These are phyloP conservation scores for Trissolcus japonicus DNA, from an alignment of 2,888 invertebrate genomes.

Conservation along the genomic window DNA sequence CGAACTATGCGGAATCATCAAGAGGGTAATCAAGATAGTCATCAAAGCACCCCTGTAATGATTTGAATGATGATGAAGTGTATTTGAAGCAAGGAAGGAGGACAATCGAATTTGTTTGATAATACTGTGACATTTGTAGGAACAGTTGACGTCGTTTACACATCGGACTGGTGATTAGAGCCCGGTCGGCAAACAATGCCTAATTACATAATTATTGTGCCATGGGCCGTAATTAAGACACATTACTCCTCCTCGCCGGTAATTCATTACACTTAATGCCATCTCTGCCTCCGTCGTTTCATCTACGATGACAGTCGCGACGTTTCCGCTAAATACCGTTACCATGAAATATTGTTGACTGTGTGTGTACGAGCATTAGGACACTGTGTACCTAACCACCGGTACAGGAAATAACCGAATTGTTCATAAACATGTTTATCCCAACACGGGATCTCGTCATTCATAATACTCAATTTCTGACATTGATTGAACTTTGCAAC, in stretches of 20 bases:
- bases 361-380: conserved; percentile 20
- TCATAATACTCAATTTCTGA: conserved; percentile 37
- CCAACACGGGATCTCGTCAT: conserved; percentile 40
- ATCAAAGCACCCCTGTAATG: conserved; percentile 22
- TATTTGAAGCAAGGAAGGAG: conserved; percentile 45
- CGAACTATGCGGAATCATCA: not conserved
- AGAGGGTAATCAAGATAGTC: conserved; percentile 8
- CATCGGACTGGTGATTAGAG: conserved; percentile 56
- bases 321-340: conserved; percentile 70
- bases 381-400: conserved; percentile 45
- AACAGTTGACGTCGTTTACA: conserved; percentile 53
- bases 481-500: conserved; percentile 34
- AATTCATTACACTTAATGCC: conserved; percentile 75
- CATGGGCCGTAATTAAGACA: conserved; percentile 73
- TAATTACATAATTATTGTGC: conserved; percentile 75
- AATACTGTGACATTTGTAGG: conserved; percentile 52
- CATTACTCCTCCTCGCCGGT: conserved; percentile 72
- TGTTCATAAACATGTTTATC: conserved; percentile 55
- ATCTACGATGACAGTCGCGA: conserved; percentile 71
- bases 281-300: conserved; percentile 70
- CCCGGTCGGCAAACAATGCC: conserved; percentile 70
- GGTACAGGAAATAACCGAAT: conserved; percentile 49
- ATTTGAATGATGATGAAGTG: conserved; percentile 48
- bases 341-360: conserved; percentile 68
- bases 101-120: conserved; percentile 54